Percentiles rank a stretch among this genome's conserved stretches.
Evolutionary conservation across 2,113 vertebrate genomes (phyloP).

Genomic region (Nestor notabilis): DNA sequence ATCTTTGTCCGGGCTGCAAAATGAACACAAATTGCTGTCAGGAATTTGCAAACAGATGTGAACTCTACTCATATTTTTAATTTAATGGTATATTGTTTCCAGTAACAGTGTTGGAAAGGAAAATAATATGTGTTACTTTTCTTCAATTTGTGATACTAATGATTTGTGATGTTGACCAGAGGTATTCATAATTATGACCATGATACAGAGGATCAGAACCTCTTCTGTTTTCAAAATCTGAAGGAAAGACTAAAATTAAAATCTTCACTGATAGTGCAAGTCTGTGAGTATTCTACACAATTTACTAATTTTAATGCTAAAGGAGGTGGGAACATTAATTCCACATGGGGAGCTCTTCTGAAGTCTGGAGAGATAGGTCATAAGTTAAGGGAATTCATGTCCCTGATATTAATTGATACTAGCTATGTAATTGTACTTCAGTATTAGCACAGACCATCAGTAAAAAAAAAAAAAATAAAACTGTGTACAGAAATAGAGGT

Average conservation of each 20-base stretch:
- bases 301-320: background rate
- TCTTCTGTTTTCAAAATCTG: background rate
- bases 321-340: background rate
- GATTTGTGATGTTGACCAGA: background rate
- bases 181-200: background rate
- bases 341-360: background rate
- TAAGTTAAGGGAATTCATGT: background rate
- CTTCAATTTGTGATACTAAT: background rate
- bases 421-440: accelerated
- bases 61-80: background rate
- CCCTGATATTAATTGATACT: background rate
- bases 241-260: background rate
- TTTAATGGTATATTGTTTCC: background rate
- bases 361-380: accelerated
- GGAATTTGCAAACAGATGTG: background rate
- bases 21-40: background rate
- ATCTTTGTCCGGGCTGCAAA: constrained; percentile 83
- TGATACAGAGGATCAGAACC: background rate
- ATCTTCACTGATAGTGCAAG: background rate
- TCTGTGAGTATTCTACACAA: background rate
- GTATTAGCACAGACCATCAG: accelerated
- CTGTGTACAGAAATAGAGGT: accelerated
- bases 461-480: too few species aligned
- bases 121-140: background rate
- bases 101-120: background rate